Percentiles rank a stretch among this genome's conserved stretches.
Conservation (phyloP, 2,888 invertebrate genomes). For the Tenthredo scrophulariae region DNA sequence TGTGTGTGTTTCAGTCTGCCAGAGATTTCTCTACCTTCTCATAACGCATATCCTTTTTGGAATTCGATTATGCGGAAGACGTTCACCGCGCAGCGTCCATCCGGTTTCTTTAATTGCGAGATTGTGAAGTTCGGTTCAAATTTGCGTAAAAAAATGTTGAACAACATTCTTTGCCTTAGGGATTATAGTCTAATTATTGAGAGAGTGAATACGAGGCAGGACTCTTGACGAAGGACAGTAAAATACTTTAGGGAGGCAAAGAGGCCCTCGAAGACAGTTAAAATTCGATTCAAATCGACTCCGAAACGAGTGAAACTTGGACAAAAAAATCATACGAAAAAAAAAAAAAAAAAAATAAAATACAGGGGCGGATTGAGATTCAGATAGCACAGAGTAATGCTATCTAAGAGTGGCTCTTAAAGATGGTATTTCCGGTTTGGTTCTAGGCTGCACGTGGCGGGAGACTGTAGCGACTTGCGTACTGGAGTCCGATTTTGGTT, state of each 20-base stretch:
- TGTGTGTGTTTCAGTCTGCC: not conserved
- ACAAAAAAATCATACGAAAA: not conserved
- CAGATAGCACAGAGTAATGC: not conserved
- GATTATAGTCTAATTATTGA: not conserved
- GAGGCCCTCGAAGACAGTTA: not conserved
- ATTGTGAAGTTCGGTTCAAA: not conserved
- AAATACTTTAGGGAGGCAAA: not conserved
- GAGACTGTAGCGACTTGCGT: conserved; percentile 90
- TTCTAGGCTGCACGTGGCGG: conserved; percentile 82
- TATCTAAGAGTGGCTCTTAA: conserved; percentile 52
- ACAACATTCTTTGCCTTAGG: not conserved
- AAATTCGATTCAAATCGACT: not conserved
- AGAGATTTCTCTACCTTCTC: not conserved
- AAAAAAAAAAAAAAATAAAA: not conserved
- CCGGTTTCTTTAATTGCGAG: not conserved
- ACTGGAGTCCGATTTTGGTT: conserved; percentile 93
- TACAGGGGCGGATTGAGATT: not conserved
- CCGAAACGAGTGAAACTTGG: not conserved
- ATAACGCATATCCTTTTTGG: not conserved
- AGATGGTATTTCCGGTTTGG: conserved; percentile 73
- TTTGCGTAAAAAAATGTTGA: not conserved
- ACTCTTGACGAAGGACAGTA: not conserved
- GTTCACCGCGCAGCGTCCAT: not conserved
- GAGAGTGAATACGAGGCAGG: not conserved
- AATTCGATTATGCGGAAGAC: not conserved